These are phyloP conservation scores for Priocnemis perturbator DNA, from an alignment of 2,888 invertebrate species.

Conservation along the genomic window DNA sequence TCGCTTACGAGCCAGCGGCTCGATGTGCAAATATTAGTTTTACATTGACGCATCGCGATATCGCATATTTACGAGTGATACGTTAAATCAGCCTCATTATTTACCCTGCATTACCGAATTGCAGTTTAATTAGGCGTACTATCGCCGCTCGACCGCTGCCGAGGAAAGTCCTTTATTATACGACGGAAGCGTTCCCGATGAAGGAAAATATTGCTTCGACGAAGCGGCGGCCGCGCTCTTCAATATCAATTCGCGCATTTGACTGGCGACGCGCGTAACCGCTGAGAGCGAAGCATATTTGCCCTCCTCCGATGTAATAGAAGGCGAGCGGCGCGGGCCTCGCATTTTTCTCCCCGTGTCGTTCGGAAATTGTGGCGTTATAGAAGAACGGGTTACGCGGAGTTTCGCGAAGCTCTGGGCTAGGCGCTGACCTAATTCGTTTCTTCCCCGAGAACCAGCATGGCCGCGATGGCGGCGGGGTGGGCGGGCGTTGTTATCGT, in stretches of 20 bases:
- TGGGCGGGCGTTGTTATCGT: background rate
- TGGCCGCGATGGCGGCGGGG: slow-evolving; percentile 6
- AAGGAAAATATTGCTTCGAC: too few species aligned
- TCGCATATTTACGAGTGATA: slow-evolving; percentile 21
- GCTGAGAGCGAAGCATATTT: too few species aligned
- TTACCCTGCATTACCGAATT: background rate
- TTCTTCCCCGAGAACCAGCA: slow-evolving; percentile 43
- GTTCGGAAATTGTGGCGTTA: slow-evolving; percentile 14
- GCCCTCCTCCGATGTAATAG: too few species aligned
- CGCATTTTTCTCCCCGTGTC: slow-evolving; percentile 18
- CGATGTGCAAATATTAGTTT: slow-evolving; percentile 25
- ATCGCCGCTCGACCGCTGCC: background rate
- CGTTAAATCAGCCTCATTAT: background rate
- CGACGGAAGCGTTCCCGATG: too few species aligned
- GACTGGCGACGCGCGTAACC: too few species aligned
- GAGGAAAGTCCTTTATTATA: too few species aligned
- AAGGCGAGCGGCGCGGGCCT: background rate
- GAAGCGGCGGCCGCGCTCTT: too few species aligned
- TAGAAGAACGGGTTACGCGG: slow-evolving; percentile 9
- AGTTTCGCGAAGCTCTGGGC: slow-evolving; percentile 15
- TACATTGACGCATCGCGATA: slow-evolving; percentile 5
- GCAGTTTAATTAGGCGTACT: slow-evolving; percentile 4
- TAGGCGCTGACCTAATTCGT: slow-evolving; percentile 49
- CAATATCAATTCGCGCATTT: too few species aligned
- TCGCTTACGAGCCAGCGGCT: too few species aligned